Conservation (phyloP, 2,113 vertebrate species). For the Melospiza melodia region DNA sequence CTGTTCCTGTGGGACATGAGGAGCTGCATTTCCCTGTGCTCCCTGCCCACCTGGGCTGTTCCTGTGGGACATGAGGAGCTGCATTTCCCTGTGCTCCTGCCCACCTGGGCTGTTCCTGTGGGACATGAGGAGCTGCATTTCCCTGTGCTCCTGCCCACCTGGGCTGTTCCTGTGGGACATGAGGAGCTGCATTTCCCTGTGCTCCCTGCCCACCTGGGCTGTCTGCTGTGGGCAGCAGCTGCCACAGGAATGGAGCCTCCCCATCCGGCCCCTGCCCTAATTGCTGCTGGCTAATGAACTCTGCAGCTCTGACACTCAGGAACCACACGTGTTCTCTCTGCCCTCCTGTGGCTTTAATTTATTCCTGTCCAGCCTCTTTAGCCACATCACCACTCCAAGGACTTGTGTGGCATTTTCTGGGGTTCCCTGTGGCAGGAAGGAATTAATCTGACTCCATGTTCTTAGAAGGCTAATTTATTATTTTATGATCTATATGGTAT, state of each 20-base stretch:
- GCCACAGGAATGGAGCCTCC: neutral
- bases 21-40: neutral
- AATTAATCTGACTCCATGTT: too few relatives aligned
- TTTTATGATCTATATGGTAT: too few relatives aligned
- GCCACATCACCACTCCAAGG: neutral
- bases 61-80: neutral
- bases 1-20: neutral
- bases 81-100: neutral
- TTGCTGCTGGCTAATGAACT: neutral
- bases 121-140: neutral
- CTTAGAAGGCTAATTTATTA: too few relatives aligned
- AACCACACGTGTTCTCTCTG: neutral
- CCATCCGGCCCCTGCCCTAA: neutral
- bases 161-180: too few relatives aligned
- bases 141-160: too few relatives aligned
- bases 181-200: neutral
- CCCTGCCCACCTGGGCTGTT: too few relatives aligned
- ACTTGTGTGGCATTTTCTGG: too few relatives aligned
- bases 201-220: neutral
- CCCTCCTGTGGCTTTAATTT: neutral
- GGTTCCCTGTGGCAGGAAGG: too few relatives aligned
- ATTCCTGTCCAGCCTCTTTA: neutral
- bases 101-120: too few relatives aligned
- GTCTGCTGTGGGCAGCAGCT: neutral
- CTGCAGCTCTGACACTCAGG: neutral